Conservation (phyloP, 2,113 vertebrate genomes). For the Oceanodroma tethys region DNA sequence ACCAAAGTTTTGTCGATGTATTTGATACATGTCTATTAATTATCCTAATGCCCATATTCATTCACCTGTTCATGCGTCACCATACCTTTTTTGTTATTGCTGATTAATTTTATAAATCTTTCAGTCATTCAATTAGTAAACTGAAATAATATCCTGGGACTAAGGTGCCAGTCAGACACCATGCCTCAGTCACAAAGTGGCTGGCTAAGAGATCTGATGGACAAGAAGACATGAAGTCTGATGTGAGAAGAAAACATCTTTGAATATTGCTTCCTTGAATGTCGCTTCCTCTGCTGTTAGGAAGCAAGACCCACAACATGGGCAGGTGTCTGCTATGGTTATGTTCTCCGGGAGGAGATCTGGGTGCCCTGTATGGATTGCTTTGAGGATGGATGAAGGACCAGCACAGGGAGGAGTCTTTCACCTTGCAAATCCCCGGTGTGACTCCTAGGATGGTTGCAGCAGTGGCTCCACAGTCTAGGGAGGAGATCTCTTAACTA, state of each 20-base stretch:
- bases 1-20: neutral
- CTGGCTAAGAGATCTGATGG: neutral
- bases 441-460: rapidly evolving
- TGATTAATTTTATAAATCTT: neutral
- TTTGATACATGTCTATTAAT: neutral
- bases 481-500: neutral
- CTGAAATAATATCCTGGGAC: neutral
- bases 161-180: neutral
- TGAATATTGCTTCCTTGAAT: neutral
- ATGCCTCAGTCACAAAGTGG: neutral
- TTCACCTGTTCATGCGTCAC: neutral
- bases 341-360: neutral
- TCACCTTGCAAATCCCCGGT: neutral
- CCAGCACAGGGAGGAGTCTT: neutral
- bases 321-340: neutral
- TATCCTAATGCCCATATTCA: neutral
- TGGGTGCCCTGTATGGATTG: neutral
- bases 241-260: neutral
- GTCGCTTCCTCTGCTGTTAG: neutral
- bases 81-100: neutral
- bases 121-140: neutral
- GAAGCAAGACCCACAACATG: neutral
- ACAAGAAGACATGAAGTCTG: neutral
- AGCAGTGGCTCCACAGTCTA: neutral
- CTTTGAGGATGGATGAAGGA: neutral